Evolutionary conservation across 2,888 invertebrate species (phyloP).

Genomic region (Agrochola circellaris): DNA sequence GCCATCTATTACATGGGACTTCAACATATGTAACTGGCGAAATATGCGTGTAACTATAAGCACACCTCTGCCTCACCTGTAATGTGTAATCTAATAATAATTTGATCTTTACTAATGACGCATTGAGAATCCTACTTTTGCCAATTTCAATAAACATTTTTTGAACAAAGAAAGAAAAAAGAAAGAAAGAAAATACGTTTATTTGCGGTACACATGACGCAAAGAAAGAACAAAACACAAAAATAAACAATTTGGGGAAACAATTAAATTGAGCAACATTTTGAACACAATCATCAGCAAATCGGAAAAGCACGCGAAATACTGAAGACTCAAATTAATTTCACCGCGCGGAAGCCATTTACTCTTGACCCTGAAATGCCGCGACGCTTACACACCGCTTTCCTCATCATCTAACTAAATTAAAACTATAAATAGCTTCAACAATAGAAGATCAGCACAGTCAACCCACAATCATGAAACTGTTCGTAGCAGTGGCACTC

Average conservation of each 20-base stretch:
- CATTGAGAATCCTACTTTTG: neutral
- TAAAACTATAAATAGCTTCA: constrained; percentile 81
- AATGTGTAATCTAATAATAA: neutral
- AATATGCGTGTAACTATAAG: too few relatives aligned
- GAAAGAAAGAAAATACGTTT: too few relatives aligned
- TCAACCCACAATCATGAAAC: constrained; percentile 83
- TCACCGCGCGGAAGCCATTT: constrained; percentile 45
- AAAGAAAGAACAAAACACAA: too few relatives aligned
- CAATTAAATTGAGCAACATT: neutral
- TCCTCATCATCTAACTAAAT: constrained; percentile 81
- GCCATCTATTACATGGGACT: too few relatives aligned
- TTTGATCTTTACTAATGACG: neutral
- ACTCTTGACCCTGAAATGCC: constrained; percentile 60
- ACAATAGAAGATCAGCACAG: constrained; percentile 72
- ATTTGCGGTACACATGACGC: too few relatives aligned
- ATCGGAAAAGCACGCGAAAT: constrained; percentile 41
- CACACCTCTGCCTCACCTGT: too few relatives aligned
- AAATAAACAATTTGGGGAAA: too few relatives aligned
- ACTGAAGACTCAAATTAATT: constrained; percentile 41
- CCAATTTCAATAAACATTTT: neutral
- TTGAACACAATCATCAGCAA: neutral
- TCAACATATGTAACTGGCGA: too few relatives aligned
- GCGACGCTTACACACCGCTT: constrained; percentile 75
- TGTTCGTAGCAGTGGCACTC: constrained; percentile 79
- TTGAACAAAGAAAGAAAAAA: too few relatives aligned